Evolutionary conservation across 2,113 vertebrate species (phyloP), one percentile per base, ranked within the genome.

Genomic region (Nettapus auritus): DNA sequence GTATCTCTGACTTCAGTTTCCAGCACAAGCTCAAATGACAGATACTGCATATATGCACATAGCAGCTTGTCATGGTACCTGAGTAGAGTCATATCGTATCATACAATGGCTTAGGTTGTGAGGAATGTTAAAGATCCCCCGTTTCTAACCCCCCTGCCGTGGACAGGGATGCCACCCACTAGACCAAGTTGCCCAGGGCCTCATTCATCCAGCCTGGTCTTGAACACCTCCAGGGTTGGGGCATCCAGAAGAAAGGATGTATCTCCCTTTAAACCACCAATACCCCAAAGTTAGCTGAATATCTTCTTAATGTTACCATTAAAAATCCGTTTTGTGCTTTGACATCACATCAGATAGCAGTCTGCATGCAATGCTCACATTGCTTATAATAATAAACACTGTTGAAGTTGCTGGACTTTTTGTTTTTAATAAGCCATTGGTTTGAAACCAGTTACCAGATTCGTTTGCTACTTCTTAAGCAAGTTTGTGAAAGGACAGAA

Each of bases 21-120:
- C 28, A 81, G 36, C 59, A 88, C 4, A n/a, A 23, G 48, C 31
- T 71, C 25, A 36, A 40, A 62, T 22, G 38, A 33, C 67, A 59
- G 55, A 5, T 28, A 18, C 0, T 64, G 57, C 29, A 60, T 9
- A 40, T 10, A 44, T 52, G 18, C 18, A 14, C 18, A 0, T 22
- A 31, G 25, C 60, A 56, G 50, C 56, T 68, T 70, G 28, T 79
- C 8, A 0, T 22, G 38, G 20, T 4, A 64, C 10, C 42, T 38
- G 13, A 66, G 52, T 48, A 11, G 20, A 48, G 20, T 48, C 46
- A 10, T 48, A 48, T 48, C 19, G 3, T 22, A 48, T 48, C 20
- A 21, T 48, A 48, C 20, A 48, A 48, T 48, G 46, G 46, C 46
- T 48, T 48, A 20, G 46, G 46, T 48, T 48, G 46, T 9, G 20